Evolutionary conservation across 1,140 invertebrate genomes (phyloP).

Genomic region (Nasonia giraulti): DNA sequence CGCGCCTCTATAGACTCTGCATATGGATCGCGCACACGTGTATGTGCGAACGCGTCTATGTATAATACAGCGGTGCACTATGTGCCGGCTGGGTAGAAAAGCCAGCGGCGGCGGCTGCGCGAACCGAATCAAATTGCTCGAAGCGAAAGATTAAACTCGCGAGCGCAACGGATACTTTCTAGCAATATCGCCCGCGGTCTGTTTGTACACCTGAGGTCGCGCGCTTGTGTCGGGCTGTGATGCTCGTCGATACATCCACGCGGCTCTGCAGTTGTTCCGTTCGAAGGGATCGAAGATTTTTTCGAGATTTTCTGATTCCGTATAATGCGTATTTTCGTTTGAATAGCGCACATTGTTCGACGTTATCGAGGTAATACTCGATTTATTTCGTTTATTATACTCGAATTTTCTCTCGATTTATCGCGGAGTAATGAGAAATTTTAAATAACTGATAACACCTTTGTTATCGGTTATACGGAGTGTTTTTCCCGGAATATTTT

Average conservation of each 20-base stretch:
- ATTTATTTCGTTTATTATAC: background rate
- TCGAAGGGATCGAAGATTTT: background rate
- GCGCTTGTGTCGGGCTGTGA: background rate
- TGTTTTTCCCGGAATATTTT: background rate
- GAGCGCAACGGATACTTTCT: slow-evolving; percentile 60
- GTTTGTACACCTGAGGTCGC: slow-evolving; percentile 71
- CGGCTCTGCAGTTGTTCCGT: slow-evolving; percentile 32
- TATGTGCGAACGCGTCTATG: background rate
- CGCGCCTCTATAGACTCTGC: background rate
- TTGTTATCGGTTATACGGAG: background rate
- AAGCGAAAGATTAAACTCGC: slow-evolving; percentile 70
- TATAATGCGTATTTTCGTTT: background rate
- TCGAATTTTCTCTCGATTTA: background rate
- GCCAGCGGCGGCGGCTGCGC: background rate
- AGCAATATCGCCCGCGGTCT: slow-evolving; percentile 67
- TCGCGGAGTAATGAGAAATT: background rate
- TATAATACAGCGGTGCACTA: slow-evolving; percentile 1
- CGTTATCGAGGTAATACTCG: background rate
- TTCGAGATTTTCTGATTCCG: background rate
- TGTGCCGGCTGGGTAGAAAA: background rate
- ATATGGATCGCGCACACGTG: background rate
- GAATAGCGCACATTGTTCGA: background rate
- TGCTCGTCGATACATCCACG: background rate
- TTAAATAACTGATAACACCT: background rate
- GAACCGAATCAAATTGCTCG: slow-evolving; percentile 59